These are phyloP conservation scores for Apus apus DNA, from an alignment of 2,113 vertebrate species.

Conservation along the genomic window DNA sequence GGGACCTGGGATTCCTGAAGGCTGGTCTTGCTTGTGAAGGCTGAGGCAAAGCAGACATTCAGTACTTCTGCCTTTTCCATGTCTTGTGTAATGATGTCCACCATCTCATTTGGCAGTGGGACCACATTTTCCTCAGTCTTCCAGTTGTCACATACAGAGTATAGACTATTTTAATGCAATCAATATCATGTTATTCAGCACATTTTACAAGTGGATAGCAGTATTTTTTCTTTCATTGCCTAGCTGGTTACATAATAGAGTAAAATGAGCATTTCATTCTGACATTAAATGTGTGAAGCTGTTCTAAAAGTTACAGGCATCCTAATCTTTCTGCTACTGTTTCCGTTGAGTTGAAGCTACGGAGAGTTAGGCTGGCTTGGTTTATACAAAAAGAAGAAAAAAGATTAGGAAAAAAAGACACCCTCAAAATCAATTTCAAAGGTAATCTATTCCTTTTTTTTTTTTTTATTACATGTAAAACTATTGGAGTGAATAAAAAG, in stretches of 20 bases:
- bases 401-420: neutral
- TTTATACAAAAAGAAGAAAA: neutral
- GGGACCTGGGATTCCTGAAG: neutral
- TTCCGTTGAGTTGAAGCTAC: neutral
- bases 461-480: conserved; percentile 19
- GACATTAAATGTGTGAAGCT: neutral
- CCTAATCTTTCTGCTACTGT: neutral
- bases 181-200: neutral
- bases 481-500: conserved; percentile 24
- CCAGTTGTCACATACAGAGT: neutral
- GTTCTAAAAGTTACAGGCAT: neutral
- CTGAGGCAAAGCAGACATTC: neutral
- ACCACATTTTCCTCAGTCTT: neutral
- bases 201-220: neutral
- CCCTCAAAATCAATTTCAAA: conserved; percentile 26
- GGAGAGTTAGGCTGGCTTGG: neutral
- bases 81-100: neutral
- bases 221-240: neutral
- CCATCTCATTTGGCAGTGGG: neutral
- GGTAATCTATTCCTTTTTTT: conserved; percentile 24
- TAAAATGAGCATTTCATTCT: neutral
- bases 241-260: neutral
- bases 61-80: neutral
- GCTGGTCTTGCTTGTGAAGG: neutral
- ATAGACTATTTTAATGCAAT: neutral